Conservation (phyloP, 2,113 vertebrate species). For the Colistium nudipinnis region DNA sequence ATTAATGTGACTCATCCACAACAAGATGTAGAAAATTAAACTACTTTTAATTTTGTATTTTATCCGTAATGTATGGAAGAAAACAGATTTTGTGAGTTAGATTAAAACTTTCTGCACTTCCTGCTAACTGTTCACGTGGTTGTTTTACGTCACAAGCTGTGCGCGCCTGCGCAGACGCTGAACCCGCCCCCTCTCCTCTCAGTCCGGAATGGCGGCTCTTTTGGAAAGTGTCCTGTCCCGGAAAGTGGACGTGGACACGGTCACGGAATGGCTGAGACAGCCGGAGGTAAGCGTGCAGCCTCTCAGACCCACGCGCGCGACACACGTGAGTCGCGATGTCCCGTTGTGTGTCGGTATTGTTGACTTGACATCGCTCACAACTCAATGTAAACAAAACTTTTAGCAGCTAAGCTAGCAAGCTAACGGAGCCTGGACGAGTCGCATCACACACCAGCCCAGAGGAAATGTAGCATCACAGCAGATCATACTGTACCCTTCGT, state of each 20-base stretch:
- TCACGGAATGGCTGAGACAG: constrained; percentile 83
- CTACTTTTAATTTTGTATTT: too few species aligned
- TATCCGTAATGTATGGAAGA: too few species aligned
- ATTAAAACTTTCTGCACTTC: too few species aligned
- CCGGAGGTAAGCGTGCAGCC: constrained; percentile 47
- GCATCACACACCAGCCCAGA: background rate
- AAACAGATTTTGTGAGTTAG: too few species aligned
- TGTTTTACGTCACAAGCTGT: background rate
- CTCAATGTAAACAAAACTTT: constrained; percentile 79
- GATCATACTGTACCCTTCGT: background rate
- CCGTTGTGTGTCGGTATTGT: background rate
- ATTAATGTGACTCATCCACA: too few species aligned
- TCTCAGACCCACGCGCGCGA: rapidly evolving
- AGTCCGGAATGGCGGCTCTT: constrained; percentile 90
- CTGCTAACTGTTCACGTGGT: background rate
- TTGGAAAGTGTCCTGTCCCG: constrained; percentile 88
- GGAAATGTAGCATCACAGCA: background rate
- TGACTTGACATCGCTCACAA: constrained; percentile 60
- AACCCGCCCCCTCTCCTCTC: constrained; percentile 40
- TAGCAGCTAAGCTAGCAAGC: constrained; percentile 63
- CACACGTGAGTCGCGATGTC: rapidly evolving
- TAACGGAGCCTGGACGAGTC: constrained; percentile 3
- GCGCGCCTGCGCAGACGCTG: constrained; percentile 27
- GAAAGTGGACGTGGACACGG: constrained; percentile 82
- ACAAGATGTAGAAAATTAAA: too few species aligned